Evolutionary conservation across 2,888 invertebrate genomes (phyloP).

Genomic region (Agrotis ipsilon): DNA sequence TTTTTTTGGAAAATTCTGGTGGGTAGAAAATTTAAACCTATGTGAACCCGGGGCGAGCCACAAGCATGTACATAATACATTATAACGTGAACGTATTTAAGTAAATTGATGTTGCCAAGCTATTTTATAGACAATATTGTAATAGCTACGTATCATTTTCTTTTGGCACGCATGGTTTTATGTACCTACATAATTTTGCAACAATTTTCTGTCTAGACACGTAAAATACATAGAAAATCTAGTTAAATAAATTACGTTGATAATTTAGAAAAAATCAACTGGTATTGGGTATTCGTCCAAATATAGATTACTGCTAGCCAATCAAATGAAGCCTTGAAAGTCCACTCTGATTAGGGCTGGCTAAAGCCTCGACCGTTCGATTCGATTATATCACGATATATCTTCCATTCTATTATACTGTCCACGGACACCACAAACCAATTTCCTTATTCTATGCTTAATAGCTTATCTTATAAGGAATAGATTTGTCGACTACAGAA

Average conservation of each 20-base stretch:
- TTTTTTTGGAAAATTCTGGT: too few relatives aligned
- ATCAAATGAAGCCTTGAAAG: conserved; percentile 15
- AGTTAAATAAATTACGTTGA: not conserved
- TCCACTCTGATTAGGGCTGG: conserved; percentile 16
- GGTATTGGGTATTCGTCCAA: not conserved
- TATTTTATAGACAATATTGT: not conserved
- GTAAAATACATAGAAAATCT: not conserved
- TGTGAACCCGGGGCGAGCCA: too few relatives aligned
- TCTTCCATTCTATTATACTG: conserved; percentile 33
- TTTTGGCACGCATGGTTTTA: not conserved
- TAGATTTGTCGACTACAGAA: conserved; percentile 55
- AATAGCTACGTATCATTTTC: not conserved
- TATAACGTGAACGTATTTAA: not conserved
- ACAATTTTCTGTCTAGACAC: not conserved
- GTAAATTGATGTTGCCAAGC: conserved; percentile 3
- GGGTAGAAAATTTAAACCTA: too few relatives aligned
- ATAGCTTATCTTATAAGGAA: conserved; percentile 49
- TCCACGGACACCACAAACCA: conserved; percentile 36
- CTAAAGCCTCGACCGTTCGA: not conserved
- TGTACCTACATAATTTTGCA: not conserved
- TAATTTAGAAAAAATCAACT: not conserved
- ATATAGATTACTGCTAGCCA: not conserved
- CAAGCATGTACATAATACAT: too few relatives aligned
- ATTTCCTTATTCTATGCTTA: conserved; percentile 55
- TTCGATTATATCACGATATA: conserved; percentile 33